Conservation (phyloP, 2,113 vertebrate genomes). For the Girardinichthys multiradiatus region DNA sequence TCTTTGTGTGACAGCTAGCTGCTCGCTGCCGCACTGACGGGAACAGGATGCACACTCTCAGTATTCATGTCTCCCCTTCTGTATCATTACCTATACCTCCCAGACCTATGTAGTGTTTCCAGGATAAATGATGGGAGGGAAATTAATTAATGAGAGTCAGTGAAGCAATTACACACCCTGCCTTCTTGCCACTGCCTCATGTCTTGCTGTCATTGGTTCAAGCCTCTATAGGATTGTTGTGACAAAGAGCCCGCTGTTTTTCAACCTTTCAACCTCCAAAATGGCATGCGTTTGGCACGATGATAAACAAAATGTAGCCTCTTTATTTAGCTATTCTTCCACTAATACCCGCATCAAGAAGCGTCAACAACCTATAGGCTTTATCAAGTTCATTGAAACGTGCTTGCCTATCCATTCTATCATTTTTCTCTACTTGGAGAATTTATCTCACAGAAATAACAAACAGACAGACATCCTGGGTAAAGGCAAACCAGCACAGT, state of each 20-base stretch:
- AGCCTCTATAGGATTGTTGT: conserved; percentile 57
- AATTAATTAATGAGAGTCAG: conserved; percentile 70
- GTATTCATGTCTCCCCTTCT: conserved; percentile 70
- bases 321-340: conserved; percentile 30
- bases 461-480: no score
- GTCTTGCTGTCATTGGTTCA: conserved; percentile 52
- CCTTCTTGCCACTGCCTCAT: conserved; percentile 21
- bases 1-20: conserved; percentile 95
- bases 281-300: conserved; percentile 39
- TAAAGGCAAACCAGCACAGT: no score
- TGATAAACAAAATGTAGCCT: conserved; percentile 35
- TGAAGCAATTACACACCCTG: conserved; percentile 65
- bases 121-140: conserved; percentile 61
- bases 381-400: neutral
- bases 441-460: no score
- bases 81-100: conserved; percentile 68
- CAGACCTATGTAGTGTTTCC: conserved; percentile 62
- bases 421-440: neutral
- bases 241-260: conserved; percentile 41
- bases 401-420: neutral
- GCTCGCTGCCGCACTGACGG: conserved; percentile 82
- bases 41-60: conserved; percentile 87
- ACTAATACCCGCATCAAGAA: conserved; percentile 10
- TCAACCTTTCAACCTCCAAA: conserved; percentile 30
- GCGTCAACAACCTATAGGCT: neutral